Conservation (phyloP, 2,888 invertebrate genomes). For the Petrolisthes cinctipes region DNA sequence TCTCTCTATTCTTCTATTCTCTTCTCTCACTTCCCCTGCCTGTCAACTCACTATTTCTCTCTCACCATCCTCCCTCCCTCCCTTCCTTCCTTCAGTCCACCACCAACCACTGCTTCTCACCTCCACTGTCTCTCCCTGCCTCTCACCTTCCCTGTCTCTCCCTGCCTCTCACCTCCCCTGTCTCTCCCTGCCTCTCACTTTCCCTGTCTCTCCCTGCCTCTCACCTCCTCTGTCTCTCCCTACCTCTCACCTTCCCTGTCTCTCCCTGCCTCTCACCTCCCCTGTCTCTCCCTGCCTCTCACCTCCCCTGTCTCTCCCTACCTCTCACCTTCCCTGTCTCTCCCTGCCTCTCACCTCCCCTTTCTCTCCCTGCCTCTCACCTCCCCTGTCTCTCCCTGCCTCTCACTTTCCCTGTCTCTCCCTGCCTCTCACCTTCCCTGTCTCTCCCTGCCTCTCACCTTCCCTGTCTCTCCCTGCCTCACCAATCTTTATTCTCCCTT, state of each 20-base stretch:
- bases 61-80: neutral
- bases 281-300: neutral
- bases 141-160: neutral
- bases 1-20: neutral
- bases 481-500: neutral
- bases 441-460: neutral
- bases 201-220: too few species aligned
- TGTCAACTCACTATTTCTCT: neutral
- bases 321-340: neutral
- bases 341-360: neutral
- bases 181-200: neutral
- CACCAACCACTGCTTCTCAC: neutral
- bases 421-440: neutral
- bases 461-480: neutral
- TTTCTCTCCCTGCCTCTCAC: neutral
- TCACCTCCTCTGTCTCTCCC: too few species aligned
- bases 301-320: neutral
- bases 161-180: neutral
- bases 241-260: too few species aligned
- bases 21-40: neutral
- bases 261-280: too few species aligned
- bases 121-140: neutral
- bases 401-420: neutral
- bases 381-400: neutral
- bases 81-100: neutral